phyloP scores from a whole-genome alignment of 2,888 invertebrate species.

The Dioctria linearis region DNA sequence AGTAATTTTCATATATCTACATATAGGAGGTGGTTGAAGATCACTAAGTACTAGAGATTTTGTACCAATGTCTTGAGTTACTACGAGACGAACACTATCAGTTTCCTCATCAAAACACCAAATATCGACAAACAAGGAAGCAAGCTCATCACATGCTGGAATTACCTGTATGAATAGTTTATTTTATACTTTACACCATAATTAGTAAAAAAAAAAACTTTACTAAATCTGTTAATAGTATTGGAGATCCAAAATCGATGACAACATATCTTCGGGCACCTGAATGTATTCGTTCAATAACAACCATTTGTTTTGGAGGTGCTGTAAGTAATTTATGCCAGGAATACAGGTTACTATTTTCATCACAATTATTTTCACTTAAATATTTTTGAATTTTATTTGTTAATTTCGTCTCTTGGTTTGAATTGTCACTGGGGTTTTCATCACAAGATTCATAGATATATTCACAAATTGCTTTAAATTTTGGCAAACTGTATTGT shows the following conservation, averaged over 20 bases:
- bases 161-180: conserved; percentile 73
- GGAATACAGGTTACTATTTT: conserved; percentile 69
- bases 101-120: conserved; percentile 91
- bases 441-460: conserved; percentile 63
- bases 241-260: conserved; percentile 90
- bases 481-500: conserved; percentile 49
- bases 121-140: conserved; percentile 89
- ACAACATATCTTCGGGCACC: conserved; percentile 94
- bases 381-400: conserved; percentile 62
- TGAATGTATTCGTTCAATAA: conserved; percentile 94
- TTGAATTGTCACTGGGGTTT: conserved; percentile 55
- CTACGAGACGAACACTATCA: conserved; percentile 87
- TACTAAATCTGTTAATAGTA: conserved; percentile 87
- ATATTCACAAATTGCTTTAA: conserved; percentile 65
- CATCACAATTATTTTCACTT: conserved; percentile 60
- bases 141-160: conserved; percentile 85
- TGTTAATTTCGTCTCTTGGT: conserved; percentile 59
- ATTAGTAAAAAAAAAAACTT: conserved; percentile 56
- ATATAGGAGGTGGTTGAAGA: conserved; percentile 91
- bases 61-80: conserved; percentile 89
- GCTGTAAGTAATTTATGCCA: conserved; percentile 85
- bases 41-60: conserved; percentile 90
- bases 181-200: background rate
- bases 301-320: conserved; percentile 87
- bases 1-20: conserved; percentile 92